phyloP scores from a whole-genome alignment of 1,140 invertebrate genomes.

The Cardiocondyla obscurior region DNA sequence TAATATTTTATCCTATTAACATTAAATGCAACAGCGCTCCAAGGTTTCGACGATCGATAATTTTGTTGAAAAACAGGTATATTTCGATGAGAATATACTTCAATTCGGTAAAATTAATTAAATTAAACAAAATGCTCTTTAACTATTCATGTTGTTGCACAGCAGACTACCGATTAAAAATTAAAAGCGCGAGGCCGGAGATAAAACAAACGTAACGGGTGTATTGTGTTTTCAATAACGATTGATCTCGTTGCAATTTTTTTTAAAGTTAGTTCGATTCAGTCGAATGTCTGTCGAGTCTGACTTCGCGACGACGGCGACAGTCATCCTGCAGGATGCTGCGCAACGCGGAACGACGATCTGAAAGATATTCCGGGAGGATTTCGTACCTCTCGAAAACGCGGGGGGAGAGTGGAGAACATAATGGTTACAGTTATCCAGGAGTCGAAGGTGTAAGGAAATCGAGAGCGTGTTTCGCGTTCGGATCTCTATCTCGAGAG shows the following conservation, averaged over 20 bases:
- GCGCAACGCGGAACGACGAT: slow-evolving; percentile 1
- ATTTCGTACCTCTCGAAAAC: slow-evolving; percentile 37
- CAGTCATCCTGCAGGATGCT: not conserved
- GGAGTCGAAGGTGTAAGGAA: slow-evolving; percentile 16
- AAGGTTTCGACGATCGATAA: not conserved
- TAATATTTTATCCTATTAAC: not conserved
- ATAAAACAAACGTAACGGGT: not conserved
- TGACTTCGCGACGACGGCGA: not conserved
- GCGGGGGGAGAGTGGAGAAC: not conserved
- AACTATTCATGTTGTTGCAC: not conserved
- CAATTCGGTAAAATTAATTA: not conserved
- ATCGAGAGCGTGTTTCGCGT: slow-evolving; percentile 28
- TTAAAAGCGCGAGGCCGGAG: not conserved
- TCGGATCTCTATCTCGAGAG: not conserved
- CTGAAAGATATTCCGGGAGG: slow-evolving; percentile 14
- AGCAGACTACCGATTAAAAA: not conserved
- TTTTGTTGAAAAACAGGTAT: not conserved
- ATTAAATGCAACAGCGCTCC: not conserved
- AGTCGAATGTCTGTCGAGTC: not conserved
- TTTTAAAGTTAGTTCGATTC: not conserved
- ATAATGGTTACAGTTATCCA: slow-evolving; percentile 36
- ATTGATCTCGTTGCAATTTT: not conserved
- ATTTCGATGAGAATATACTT: not conserved
- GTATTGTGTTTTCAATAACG: not conserved
- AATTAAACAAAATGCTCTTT: not conserved